Evolutionary conservation across 2,888 invertebrate species (phyloP).

Genomic region (Poecilus cupreus): DNA sequence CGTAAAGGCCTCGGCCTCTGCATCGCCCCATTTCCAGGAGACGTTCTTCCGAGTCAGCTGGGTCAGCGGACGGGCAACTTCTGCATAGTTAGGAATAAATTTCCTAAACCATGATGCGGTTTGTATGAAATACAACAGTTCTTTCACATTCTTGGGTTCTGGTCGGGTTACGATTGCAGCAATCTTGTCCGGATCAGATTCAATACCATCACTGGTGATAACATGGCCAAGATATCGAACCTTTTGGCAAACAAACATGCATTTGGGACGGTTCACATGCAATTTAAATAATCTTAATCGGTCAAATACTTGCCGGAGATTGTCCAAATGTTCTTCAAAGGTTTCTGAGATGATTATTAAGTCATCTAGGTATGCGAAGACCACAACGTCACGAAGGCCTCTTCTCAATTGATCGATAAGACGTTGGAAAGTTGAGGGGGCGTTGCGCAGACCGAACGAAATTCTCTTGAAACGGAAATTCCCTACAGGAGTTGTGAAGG

Average conservation of each 20-base stretch:
- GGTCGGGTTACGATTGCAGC: not conserved
- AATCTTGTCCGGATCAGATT: not conserved
- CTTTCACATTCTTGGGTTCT: not conserved
- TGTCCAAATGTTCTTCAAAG: not conserved
- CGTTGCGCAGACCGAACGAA: not conserved
- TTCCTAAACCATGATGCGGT: not conserved
- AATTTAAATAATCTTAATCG: too few species aligned
- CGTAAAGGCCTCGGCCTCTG: not conserved
- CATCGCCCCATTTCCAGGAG: not conserved
- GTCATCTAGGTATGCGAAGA: not conserved
- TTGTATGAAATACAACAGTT: not conserved
- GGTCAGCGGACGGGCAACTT: not conserved
- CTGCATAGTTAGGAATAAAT: not conserved
- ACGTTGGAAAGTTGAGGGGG: not conserved
- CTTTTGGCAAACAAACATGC: too few species aligned
- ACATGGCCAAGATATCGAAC: too few species aligned
- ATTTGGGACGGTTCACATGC: too few species aligned
- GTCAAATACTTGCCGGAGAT: not conserved
- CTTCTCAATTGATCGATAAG: not conserved
- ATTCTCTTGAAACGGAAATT: constrained; percentile 33
- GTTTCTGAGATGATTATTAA: not conserved
- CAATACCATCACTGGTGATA: not conserved
- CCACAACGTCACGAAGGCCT: not conserved
- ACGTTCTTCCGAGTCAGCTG: constrained; percentile 7
- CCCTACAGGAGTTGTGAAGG: not conserved